Base-by-base conservation (phyloP, 2,888 invertebrate genomes). In the Lasius fuliginosus region DNA sequence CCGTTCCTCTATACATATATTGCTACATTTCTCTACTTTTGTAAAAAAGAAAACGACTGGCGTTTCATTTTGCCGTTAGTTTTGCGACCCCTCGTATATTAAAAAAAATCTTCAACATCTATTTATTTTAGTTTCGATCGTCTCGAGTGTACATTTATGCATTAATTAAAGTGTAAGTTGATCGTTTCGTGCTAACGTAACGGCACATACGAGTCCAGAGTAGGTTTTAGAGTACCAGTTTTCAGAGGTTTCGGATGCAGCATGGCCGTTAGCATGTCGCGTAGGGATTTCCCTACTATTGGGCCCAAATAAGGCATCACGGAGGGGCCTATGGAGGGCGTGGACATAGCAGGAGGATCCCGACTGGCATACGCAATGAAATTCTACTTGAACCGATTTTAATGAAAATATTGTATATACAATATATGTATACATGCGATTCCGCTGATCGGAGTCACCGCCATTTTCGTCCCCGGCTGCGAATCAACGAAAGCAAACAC, bases 251-350 rank as follows among this genome's bases (percentile, higher is more conserved):
- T 60, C 27, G 15, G 49, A 33, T 12, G 40, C 42, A 42, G 23
- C 42, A 53, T 82, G 76, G 76, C 56, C 65, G 58, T 58, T 76
- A 33, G 36, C 12, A 65, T 12, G 40, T 42, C 46, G 23, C 46
- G 15, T 33, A 46, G 58, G 67, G 15, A 36, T 60, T 49, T 36
- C 36, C 67, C 76, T n/a, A 82, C 76, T n/a, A 82, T 67, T 83
- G 76, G 76, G 3, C n/a, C 67, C 46, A 60, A 83, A 83, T 67
- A 58, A 68, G 67, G 60, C 15, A 27, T 67, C 77, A 23, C 27
- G 77, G n/a, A 33, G 46, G n/a, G 42, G 46, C 18, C 60, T 77
- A 40, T n/a, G 46, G 67, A 67, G 36, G 77, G 77, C 82, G 77
- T 83, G 82, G 77, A 83, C 67, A 36, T 49, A 46, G 60, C 58